These are phyloP conservation scores for Eriocheir sinensis DNA, from an alignment of 1,140 invertebrate genomes.

Conservation along the genomic window DNA sequence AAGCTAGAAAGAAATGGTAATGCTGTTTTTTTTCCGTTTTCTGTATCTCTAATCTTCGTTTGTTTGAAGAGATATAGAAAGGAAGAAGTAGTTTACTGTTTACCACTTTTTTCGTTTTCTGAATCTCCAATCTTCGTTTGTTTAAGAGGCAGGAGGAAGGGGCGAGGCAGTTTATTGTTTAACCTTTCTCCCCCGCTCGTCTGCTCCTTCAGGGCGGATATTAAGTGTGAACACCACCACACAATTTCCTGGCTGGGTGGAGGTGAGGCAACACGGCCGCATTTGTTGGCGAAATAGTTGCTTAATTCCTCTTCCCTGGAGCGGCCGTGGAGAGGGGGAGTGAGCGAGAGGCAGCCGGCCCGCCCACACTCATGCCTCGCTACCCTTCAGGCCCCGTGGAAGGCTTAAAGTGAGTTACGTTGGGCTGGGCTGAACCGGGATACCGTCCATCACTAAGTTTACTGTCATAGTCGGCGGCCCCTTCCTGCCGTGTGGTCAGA, in stretches of 20 bases:
- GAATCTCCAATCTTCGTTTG: no score
- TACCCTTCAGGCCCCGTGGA: background rate
- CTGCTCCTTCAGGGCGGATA: background rate
- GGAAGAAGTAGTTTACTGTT: no score
- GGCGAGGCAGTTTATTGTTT: no score
- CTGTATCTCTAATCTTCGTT: no score
- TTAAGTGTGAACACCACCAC: conserved; percentile 11
- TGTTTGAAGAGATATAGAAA: no score
- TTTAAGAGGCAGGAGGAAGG: no score
- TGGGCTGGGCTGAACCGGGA: background rate
- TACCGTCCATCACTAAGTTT: background rate
- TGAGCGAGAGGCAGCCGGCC: background rate
- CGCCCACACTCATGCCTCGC: background rate
- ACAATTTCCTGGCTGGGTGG: background rate
- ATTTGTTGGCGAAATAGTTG: background rate
- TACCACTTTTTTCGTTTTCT: no score
- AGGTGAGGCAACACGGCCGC: background rate
- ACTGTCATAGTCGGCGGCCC: background rate
- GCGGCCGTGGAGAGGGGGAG: background rate
- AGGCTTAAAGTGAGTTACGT: background rate
- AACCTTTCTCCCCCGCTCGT: no score
- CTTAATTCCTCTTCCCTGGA: background rate
- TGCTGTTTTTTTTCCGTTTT: no score
- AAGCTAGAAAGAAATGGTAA: no score
- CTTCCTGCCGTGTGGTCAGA: background rate